Evolutionary conservation across 2,797 vertebrate genomes (phyloP), one percentile per base, ranked within the genome.

Genomic region (Kryptopterus vitreolus): DNA sequence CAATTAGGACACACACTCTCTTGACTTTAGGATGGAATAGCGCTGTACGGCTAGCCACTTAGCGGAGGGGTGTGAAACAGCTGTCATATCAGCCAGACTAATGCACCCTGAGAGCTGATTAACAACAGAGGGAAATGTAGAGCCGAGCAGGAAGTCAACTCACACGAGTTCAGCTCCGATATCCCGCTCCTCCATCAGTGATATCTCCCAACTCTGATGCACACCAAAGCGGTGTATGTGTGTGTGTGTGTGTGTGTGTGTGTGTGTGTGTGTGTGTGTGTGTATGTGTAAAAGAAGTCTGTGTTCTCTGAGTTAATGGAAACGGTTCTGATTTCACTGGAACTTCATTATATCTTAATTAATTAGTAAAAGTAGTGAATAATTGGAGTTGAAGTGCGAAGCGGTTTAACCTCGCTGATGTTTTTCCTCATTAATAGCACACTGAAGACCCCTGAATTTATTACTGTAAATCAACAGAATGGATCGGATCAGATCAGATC

Each of bases 1-100:
- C 93, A 92, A 92, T 93, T 94, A 92, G 90, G 90, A 88, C 88
- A 86, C 82, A 83, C 88, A 87, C 87, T 85, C 85, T 86, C 87
- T 74, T 82, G 81, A 78, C 80, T 78, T 80, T 69, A 81, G 83
- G 68, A 68, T 43, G 62, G 61, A 53, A 61, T 48, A 26, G 73
- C 38, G 71, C 68, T 83, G 76, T 77, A 48, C 80, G 74, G 66
- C 80, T 50, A 83, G 78, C 78, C 73, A 83, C 77, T 85, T 81
- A 82, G 78, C 50, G 10, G 53, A 77, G 72, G 68, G 71, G 70
- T 84, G 75, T 80, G 66, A 81, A 79, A 61, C 72, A 81, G 81
- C 83, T 86, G 83, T 82, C 77, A 83, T 77, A 77, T 83, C 78
- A 73, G 82, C 62, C 48, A 68, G 72, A 74, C 81, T 81, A 86